phyloP scores from a whole-genome alignment of 2,797 vertebrate genomes.

The Heliangelus exortis region DNA sequence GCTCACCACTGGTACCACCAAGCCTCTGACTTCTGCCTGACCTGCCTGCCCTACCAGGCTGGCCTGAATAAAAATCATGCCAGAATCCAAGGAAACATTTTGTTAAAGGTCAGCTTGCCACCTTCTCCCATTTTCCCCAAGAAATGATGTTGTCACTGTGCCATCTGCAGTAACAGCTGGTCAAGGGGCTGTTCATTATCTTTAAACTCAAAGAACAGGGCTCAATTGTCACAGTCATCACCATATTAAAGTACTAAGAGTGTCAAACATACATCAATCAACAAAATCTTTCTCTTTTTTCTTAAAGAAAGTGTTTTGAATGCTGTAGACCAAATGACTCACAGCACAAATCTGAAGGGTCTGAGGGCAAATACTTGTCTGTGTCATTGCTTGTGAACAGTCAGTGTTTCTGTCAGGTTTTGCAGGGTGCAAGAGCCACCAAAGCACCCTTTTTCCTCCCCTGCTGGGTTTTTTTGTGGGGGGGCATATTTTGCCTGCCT shows the following conservation, averaged over 20 bases:
- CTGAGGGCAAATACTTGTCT: not conserved
- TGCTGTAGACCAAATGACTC: not conserved
- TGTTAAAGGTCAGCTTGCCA: not conserved
- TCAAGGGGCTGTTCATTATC: not conserved
- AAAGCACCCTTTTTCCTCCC: not conserved
- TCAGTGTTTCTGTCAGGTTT: not conserved
- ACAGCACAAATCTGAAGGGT: not conserved
- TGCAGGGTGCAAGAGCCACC: not conserved
- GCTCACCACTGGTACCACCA: not conserved
- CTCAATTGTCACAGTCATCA: not conserved
- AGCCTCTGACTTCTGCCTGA: not conserved
- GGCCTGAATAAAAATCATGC: not conserved
- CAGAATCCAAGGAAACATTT: not conserved
- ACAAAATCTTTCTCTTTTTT: not conserved
- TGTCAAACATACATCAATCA: not conserved
- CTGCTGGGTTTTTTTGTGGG: not conserved
- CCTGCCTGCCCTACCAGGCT: not conserved
- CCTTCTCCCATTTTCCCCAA: not conserved
- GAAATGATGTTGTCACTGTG: not conserved
- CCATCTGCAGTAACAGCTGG: not conserved
- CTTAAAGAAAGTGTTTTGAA: not conserved
- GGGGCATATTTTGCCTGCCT: not conserved
- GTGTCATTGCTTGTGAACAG: no score
- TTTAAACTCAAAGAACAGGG: not conserved
- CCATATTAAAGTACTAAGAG: not conserved